Evolutionary conservation across 2,888 invertebrate species (phyloP), one percentile per base, ranked within the genome.

Genomic region (Linnaemya vulpina): DNA sequence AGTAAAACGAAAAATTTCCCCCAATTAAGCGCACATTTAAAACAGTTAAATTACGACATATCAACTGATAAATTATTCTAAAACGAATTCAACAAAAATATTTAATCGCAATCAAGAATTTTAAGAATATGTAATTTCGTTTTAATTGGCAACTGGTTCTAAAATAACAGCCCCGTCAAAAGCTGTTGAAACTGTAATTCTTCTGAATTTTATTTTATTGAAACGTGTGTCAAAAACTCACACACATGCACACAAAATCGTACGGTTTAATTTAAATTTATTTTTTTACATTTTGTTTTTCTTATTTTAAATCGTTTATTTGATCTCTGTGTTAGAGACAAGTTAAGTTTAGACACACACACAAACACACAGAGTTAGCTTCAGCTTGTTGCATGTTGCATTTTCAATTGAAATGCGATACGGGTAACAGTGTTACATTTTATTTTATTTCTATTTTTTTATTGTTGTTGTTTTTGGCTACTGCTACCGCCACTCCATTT

Each of bases 371-470:
- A 46, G 10, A 53, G 15, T 22, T 35, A n/a, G 38, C 11, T 11
- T 10, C 46, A 55, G 55, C 43, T 55, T 60, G 63, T 73, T 63
- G 71, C 71, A 71, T 71, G 78, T 71, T 22, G 53, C 55, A 79
- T 63, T 71, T 38, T 43, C 22, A 71, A 63, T 71, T 78, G 78
- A 78, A 78, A 78, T 70, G n/a, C 38, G 35, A 79, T 73, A 55
- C 22, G 40, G 25, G 10, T 62, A 62, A 5, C 60, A 70, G n/a
- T 43, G 43, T 8, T 53, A 51, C n/a, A n/a, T n/a, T n/a, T n/a
- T n/a, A n/a, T n/a, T n/a, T n/a, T n/a, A n/a, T n/a, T n/a, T n/a
- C n/a, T n/a, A n/a, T n/a, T n/a, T n/a, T n/a, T 3, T n/a, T 68
- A 8, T 20, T 17, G 25, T 46, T 51, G 4, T 35, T 49, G 20